Evolutionary conservation across 2,113 vertebrate species (phyloP).

Genomic region (Struthio camelus): DNA sequence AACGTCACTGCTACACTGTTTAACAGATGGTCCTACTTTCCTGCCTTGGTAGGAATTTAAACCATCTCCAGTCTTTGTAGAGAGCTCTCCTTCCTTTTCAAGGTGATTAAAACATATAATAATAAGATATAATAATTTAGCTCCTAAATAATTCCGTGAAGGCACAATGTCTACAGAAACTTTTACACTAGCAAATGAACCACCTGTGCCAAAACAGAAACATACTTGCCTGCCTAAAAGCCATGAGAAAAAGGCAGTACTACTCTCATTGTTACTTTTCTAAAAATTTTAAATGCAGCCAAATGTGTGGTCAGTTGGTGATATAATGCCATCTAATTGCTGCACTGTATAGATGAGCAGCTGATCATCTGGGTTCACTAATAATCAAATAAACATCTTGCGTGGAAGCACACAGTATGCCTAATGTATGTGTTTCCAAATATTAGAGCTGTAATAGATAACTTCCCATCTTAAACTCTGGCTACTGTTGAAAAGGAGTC

Average conservation of each 20-base stretch:
- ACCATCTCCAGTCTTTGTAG: not conserved
- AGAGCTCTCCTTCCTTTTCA: not conserved
- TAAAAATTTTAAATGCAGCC: not conserved
- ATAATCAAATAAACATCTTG: constrained; percentile 7
- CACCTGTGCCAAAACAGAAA: not conserved
- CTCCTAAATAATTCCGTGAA: constrained; percentile 17
- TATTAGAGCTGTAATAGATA: constrained; percentile 2
- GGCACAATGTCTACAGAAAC: not conserved
- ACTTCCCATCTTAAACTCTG: not conserved
- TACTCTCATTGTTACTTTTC: not conserved
- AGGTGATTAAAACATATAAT: not conserved
- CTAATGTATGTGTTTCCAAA: not conserved
- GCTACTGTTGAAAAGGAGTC: not conserved
- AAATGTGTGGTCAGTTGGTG: not conserved
- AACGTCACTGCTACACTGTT: not conserved
- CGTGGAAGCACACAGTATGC: not conserved
- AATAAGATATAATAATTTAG: no score
- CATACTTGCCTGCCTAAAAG: not conserved
- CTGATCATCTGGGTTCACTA: constrained; percentile 21
- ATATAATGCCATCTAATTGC: constrained; percentile 24
- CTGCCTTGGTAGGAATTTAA: not conserved
- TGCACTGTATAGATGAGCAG: constrained; percentile 1
- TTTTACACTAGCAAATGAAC: not conserved
- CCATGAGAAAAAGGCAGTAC: not conserved
- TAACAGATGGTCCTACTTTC: not conserved